These are phyloP conservation scores for Solenopsis fugax DNA, from an alignment of 1,140 invertebrate species.

Conservation along the genomic window DNA sequence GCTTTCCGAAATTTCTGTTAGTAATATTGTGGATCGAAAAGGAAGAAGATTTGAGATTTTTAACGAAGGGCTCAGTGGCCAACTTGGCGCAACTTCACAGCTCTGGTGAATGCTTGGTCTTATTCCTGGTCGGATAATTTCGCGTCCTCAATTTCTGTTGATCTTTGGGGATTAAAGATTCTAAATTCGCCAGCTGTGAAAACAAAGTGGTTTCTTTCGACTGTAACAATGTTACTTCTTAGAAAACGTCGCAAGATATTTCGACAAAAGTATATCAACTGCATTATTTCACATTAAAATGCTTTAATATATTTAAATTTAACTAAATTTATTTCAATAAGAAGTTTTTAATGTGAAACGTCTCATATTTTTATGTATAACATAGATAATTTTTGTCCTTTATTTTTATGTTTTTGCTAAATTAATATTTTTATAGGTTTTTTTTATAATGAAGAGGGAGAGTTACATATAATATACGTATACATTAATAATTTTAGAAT, in stretches of 20 bases:
- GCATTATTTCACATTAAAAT: neutral
- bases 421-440: neutral
- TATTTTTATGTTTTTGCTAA: neutral
- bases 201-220: conserved; percentile 1
- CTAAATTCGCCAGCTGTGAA: neutral
- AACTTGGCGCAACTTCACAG: conserved; percentile 9
- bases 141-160: conserved; percentile 30
- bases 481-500: neutral
- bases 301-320: neutral
- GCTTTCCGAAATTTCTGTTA: neutral
- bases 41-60: conserved; percentile 3
- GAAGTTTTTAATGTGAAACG: neutral
- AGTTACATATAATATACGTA: neutral
- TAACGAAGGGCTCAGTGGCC: conserved; percentile 14
- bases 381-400: neutral
- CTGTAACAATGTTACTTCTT: conserved; percentile 8
- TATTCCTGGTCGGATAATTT: conserved; percentile 25
- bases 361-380: neutral
- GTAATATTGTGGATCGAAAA: conserved; percentile 9
- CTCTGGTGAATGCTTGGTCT: neutral
- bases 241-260: neutral
- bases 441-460: neutral
- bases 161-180: conserved; percentile 29
- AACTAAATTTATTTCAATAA: neutral
- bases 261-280: neutral